Conservation (phyloP, 2,888 invertebrate genomes). For the Achlya flavicornis region DNA sequence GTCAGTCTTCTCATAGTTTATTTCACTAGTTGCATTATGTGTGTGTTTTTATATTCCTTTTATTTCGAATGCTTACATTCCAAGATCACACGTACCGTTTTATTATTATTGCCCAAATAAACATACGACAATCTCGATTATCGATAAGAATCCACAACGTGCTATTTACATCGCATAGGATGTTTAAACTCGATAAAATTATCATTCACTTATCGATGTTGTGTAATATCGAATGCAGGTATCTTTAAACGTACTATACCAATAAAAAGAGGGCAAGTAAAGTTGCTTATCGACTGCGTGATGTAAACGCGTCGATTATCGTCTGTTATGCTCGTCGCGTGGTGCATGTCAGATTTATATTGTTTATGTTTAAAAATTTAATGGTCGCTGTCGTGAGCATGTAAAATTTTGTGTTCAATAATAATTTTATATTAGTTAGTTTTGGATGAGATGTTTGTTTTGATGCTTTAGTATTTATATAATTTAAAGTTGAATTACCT, state of each 20-base stretch:
- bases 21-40: too few relatives aligned
- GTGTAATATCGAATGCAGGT: constrained; percentile 44
- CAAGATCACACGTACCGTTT: constrained; percentile 15
- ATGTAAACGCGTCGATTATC: constrained; percentile 27
- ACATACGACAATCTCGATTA: constrained; percentile 19
- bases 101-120: constrained; percentile 11
- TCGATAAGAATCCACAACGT: constrained; percentile 32
- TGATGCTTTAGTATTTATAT: neutral
- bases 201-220: constrained; percentile 50
- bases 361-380: neutral
- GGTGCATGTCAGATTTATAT: constrained; percentile 7
- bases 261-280: constrained; percentile 28
- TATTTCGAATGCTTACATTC: neutral
- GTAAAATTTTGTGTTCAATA: neutral
- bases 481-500: neutral
- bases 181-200: constrained; percentile 50
- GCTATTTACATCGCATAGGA: constrained; percentile 40
- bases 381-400: neutral
- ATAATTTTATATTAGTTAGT: constrained; percentile 2
- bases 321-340: constrained; percentile 12
- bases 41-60: too few relatives aligned
- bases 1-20: too few relatives aligned
- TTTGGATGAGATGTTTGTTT: neutral
- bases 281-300: constrained; percentile 25
- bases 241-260: constrained; percentile 33